These are phyloP conservation scores for Pharmacophagus antenor DNA, from an alignment of 2,888 invertebrate species.

Conservation along the genomic window DNA sequence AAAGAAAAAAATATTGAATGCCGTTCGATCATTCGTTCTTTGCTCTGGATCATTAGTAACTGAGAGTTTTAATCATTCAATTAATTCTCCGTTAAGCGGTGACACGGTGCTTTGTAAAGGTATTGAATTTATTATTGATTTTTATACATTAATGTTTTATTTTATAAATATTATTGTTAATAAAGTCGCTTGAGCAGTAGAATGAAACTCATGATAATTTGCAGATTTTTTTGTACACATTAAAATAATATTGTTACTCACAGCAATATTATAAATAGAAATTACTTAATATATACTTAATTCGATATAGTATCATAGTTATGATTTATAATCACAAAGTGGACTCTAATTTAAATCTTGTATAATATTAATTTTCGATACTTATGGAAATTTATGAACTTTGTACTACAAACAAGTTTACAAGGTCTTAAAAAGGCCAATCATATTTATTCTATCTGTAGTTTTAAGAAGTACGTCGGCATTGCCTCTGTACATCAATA, in stretches of 20 bases:
- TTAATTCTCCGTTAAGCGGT: not conserved
- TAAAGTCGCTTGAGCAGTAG: no score
- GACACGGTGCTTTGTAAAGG: not conserved
- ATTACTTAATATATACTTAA: not conserved
- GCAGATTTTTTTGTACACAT: not conserved
- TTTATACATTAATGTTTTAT: no score
- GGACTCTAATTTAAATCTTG: not conserved
- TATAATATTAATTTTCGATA: not conserved
- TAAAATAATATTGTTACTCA: not conserved
- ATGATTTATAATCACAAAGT: not conserved
- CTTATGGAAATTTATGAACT: slow-evolving; percentile 28
- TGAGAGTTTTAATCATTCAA: not conserved
- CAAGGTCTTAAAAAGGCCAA: slow-evolving; percentile 12
- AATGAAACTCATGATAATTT: no score
- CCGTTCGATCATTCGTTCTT: not conserved
- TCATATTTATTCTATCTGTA: not conserved
- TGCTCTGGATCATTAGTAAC: not conserved
- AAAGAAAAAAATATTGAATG: not conserved
- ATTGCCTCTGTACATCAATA: not conserved
- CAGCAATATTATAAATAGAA: not conserved
- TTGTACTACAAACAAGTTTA: slow-evolving; percentile 33
- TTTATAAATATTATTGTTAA: no score
- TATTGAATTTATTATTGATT: not conserved
- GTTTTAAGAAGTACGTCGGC: not conserved
- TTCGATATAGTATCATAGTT: not conserved